phyloP scores from a whole-genome alignment of 2,113 vertebrate genomes.

The Falco punctatus region DNA sequence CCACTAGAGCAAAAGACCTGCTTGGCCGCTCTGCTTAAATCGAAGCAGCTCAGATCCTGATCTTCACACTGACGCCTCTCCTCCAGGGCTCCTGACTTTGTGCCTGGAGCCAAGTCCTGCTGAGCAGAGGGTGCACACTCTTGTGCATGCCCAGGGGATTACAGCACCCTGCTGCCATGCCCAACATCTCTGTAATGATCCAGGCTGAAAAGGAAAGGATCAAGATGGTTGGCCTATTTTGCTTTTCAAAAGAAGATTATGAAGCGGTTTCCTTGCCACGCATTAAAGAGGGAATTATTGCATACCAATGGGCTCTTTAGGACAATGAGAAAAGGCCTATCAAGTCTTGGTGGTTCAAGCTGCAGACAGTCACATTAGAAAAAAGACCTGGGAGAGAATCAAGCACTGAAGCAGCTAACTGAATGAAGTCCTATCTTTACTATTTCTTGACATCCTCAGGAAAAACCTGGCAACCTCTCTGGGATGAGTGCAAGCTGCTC shows the following conservation, averaged over 20 bases:
- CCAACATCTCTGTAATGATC: not conserved
- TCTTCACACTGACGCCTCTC: not conserved
- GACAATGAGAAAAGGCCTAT: not conserved
- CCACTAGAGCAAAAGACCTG: not conserved
- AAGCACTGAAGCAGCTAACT: not conserved
- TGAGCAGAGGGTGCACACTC: not conserved
- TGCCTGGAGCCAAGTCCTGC: accelerated
- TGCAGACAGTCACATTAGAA: not conserved
- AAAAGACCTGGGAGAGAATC: not conserved
- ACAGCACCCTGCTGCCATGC: not conserved
- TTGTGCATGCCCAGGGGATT: not conserved
- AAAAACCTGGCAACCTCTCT: not conserved
- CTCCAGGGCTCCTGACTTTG: not conserved
- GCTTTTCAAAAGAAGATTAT: not conserved
- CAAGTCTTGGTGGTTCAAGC: not conserved
- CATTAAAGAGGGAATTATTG: not conserved
- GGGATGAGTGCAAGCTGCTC: not conserved
- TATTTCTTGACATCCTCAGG: not conserved
- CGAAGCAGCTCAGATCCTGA: not conserved
- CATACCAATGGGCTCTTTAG: not conserved
- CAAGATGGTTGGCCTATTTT: not conserved
- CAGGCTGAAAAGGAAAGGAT: not conserved
- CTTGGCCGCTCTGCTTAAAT: accelerated
- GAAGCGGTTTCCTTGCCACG: not conserved
- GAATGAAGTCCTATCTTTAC: not conserved